phyloP scores from a whole-genome alignment of 2,797 vertebrate genomes.

The Enteromius fasciolatus region DNA sequence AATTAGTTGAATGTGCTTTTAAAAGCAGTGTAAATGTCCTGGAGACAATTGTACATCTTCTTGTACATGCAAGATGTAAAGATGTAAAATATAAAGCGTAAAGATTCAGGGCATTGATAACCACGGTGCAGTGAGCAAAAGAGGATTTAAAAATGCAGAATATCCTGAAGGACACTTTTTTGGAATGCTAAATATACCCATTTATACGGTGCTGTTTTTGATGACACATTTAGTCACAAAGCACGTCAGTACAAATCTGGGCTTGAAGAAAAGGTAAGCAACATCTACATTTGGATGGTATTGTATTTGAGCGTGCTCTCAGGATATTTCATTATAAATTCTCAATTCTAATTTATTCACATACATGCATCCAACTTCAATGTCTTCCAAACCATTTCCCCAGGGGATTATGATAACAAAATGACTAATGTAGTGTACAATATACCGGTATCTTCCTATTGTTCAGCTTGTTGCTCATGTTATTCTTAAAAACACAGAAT shows the following conservation, averaged over 20 bases:
- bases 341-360: slow-evolving; percentile 30
- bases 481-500: slow-evolving; percentile 3
- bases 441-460: background rate
- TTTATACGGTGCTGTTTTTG: slow-evolving; percentile 22
- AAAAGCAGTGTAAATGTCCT: slow-evolving; percentile 65
- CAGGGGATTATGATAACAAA: slow-evolving; percentile 11
- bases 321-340: background rate
- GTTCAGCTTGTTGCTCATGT: background rate
- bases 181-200: slow-evolving; percentile 27
- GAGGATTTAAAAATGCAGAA: slow-evolving; percentile 22
- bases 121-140: slow-evolving; percentile 1
- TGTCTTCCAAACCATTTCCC: slow-evolving; percentile 7
- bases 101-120: slow-evolving; percentile 40
- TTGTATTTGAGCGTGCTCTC: background rate
- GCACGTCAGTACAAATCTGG: slow-evolving; percentile 22
- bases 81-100: slow-evolving; percentile 24
- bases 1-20: slow-evolving; percentile 28
- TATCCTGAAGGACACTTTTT: slow-evolving; percentile 25
- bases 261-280: slow-evolving; percentile 17
- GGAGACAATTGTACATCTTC: slow-evolving; percentile 12
- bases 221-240: slow-evolving; percentile 28
- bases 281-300: background rate
- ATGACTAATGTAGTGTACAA: background rate
- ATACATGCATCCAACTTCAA: slow-evolving; percentile 12
- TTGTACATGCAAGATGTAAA: slow-evolving; percentile 16